Evolutionary conservation across 2,797 vertebrate species (phyloP), one percentile per base, ranked within the genome.

Genomic region (Prunella strophiata): DNA sequence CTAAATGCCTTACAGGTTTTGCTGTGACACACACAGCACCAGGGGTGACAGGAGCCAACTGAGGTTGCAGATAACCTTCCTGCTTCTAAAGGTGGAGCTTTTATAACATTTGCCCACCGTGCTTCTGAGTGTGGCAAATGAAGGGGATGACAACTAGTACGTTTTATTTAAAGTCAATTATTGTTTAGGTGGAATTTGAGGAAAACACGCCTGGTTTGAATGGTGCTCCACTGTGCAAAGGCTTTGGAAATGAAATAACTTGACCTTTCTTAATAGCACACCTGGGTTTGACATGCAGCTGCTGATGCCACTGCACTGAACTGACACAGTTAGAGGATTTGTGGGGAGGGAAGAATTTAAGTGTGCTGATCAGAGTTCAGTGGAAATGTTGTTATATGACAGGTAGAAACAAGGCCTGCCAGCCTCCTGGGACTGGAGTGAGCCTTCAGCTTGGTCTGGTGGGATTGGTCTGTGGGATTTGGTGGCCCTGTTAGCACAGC

Each of bases 201-300:
- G 18, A 17, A 66, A 88, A 36, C 0, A 0, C 29, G 22, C 14
- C 47, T 34, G 38, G 16, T 72, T 85, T 90, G 55, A 68, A 45
- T 52, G 51, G 16, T 34, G 29, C 22, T 54, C 16, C 11, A 7
- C n/a, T 81, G 51, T 11, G 7, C 13, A 11, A 50, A 42, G 68
- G 22, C 42, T 89, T 91, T 89, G 62, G 59, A 88, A 86, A 52
- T 84, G 15, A 81, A 95, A 38, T 50, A 74, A 57, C 27, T 29
- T 77, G 65, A 22, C 47, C 25, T 91, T 79, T 81, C 29, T 52
- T 65, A 42, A 42, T 22, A 73, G 54, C 57, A 43, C 23, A 21
- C 30, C 32, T 34, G 20, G 51, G 47, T 72, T 81, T 87, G 23
- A 18, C 47, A 34, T 72, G 54, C 27, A n/a, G 32, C 57, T 89